phyloP scores from a whole-genome alignment of 2,113 vertebrate genomes.

The Neodon shergylaensis region DNA sequence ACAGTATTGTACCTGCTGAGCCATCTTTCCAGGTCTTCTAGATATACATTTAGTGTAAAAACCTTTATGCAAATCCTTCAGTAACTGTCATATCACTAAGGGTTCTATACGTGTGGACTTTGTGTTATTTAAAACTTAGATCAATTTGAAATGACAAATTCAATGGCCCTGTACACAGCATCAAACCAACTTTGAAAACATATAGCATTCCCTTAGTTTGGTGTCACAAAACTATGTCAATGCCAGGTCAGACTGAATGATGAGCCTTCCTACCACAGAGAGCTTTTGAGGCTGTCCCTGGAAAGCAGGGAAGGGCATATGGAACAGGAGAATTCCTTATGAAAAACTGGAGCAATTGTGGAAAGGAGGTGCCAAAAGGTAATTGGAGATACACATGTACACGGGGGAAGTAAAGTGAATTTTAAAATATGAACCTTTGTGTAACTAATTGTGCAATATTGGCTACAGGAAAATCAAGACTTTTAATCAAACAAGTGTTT shows the following conservation, averaged over 20 bases:
- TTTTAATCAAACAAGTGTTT: neutral
- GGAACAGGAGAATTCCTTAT: neutral
- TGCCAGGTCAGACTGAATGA: neutral
- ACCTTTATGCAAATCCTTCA: neutral
- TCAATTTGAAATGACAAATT: constrained; percentile 18
- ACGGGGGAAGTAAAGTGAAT: constrained; percentile 1
- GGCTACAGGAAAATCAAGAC: neutral
- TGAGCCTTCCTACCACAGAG: neutral
- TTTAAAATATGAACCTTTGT: neutral
- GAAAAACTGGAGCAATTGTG: neutral
- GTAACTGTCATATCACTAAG: neutral
- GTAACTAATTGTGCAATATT: neutral
- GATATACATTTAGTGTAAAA: neutral
- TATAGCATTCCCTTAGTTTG: neutral
- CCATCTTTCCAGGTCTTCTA: neutral
- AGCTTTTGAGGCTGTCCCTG: neutral
- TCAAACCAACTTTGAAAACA: neutral
- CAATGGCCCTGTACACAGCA: neutral
- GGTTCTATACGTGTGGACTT: neutral
- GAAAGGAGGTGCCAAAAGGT: neutral
- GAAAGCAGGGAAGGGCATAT: neutral
- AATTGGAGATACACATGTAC: neutral
- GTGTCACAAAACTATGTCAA: neutral
- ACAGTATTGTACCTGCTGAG: neutral
- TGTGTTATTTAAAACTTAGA: constrained; percentile 35